Conservation (phyloP, 2,113 vertebrate genomes). For the Oreochromis niloticus region DNA sequence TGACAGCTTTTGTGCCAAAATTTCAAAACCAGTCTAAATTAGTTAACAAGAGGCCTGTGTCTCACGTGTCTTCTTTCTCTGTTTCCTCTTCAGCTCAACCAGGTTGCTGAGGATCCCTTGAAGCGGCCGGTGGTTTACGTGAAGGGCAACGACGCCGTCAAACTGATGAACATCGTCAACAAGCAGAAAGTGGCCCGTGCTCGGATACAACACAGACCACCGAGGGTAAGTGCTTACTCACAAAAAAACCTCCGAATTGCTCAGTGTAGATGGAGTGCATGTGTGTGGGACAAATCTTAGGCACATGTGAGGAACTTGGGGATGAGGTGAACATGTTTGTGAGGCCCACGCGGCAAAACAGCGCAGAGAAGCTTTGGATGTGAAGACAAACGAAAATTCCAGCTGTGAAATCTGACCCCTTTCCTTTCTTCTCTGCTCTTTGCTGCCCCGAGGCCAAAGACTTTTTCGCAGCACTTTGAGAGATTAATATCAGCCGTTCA, state of each 20-base stretch:
- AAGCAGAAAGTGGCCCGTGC: conserved; percentile 98
- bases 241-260: background rate
- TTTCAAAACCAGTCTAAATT: rapidly evolving
- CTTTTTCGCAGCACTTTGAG: background rate
- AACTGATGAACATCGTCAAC: conserved; percentile 98
- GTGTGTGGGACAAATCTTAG: background rate
- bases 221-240: conserved; percentile 78
- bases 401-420: conserved; percentile 48
- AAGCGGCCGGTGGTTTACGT: conserved; percentile 97
- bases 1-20: background rate
- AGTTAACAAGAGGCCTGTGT: background rate
- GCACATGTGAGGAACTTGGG: background rate
- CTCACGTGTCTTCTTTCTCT: background rate
- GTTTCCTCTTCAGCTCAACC: conserved; percentile 80
- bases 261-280: background rate
- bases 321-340: background rate
- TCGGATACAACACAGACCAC: conserved; percentile 91
- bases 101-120: conserved; percentile 89
- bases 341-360: background rate
- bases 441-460: conserved; percentile 13
- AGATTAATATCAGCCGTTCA: conserved; percentile 56
- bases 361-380: background rate
- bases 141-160: conserved; percentile 95
- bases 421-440: conserved; percentile 18
- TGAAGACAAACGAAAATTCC: conserved; percentile 39